These are phyloP conservation scores for Steromphala cineraria DNA, from an alignment of 2,888 invertebrate species.

Conservation along the genomic window DNA sequence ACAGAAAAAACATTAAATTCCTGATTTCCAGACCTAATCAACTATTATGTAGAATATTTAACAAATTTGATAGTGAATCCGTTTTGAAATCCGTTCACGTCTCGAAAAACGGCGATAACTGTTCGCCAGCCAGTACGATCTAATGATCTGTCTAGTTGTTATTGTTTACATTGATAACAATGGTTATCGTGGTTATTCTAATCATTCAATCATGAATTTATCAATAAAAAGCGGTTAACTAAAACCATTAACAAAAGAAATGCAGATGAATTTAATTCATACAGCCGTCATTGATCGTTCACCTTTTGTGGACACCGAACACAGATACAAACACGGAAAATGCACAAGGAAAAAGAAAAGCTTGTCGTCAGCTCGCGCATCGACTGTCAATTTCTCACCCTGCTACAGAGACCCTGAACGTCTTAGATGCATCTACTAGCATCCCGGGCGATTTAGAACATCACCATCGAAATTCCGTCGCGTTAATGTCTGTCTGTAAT, in stretches of 20 bases:
- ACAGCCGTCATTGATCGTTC: too few species aligned
- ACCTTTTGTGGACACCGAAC: too few species aligned
- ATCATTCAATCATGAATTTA: not conserved
- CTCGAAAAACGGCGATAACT: too few species aligned
- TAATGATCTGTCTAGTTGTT: not conserved
- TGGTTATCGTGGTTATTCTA: not conserved
- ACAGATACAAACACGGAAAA: too few species aligned
- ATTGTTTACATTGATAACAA: not conserved
- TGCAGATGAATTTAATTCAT: too few species aligned
- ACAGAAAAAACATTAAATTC: too few species aligned
- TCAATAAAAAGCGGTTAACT: not conserved
- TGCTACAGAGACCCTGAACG: slow-evolving; percentile 29
- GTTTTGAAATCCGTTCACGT: too few species aligned
- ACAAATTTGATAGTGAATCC: too few species aligned
- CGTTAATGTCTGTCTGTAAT: not conserved
- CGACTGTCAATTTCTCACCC: slow-evolving; percentile 26
- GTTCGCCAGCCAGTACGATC: too few species aligned
- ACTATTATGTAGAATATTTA: too few species aligned
- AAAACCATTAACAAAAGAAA: not conserved
- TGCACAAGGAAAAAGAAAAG: not conserved
- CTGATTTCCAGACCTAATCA: too few species aligned
- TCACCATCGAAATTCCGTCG: not conserved
- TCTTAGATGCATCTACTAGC: slow-evolving; percentile 25
- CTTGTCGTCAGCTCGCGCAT: not conserved
- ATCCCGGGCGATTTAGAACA: slow-evolving; percentile 29